Percentiles rank a stretch among this genome's conserved stretches.
These are phyloP conservation scores for Trichoplusia ni DNA, from an alignment of 1,140 invertebrate genomes.

Conservation along the genomic window DNA sequence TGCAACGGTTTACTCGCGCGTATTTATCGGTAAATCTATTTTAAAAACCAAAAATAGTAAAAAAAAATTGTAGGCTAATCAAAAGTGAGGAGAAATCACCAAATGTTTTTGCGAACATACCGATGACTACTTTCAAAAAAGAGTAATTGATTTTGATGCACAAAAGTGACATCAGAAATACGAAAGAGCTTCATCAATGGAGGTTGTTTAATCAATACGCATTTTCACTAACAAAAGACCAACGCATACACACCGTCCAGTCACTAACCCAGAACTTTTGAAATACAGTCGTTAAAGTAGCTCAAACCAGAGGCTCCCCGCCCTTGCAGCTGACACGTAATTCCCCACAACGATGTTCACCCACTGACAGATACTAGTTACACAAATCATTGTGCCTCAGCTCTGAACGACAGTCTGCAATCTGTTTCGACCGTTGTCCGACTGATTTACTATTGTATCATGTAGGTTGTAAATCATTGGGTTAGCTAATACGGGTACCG, in stretches of 20 bases:
- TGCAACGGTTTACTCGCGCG: no score
- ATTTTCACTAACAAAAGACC: not conserved
- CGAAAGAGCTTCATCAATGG: no score
- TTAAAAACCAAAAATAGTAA: no score
- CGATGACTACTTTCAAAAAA: no score
- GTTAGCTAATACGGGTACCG: not conserved
- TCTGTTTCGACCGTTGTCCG: conserved; percentile 28
- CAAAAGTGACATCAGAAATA: no score
- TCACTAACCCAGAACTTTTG: not conserved
- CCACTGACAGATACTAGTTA: conserved; percentile 24
- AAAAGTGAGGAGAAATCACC: no score
- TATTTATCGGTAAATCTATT: no score
- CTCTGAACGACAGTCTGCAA: conserved; percentile 33
- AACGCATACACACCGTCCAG: not conserved
- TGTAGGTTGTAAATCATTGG: not conserved
- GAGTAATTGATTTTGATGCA: no score
- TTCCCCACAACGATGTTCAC: conserved; percentile 24
- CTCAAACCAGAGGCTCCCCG: not conserved
- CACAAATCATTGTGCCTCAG: conserved; percentile 29
- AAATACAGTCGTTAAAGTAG: not conserved
- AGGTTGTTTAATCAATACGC: no score
- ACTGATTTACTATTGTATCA: conserved; percentile 15
- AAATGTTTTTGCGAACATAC: no score
- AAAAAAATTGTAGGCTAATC: no score
- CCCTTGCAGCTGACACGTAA: conserved; percentile 22